A percentile compares a stretch with the other conserved stretches of the same genome.
Evolutionary conservation across 2,888 invertebrate species (phyloP).

Genomic region (Tipula vernalis): DNA sequence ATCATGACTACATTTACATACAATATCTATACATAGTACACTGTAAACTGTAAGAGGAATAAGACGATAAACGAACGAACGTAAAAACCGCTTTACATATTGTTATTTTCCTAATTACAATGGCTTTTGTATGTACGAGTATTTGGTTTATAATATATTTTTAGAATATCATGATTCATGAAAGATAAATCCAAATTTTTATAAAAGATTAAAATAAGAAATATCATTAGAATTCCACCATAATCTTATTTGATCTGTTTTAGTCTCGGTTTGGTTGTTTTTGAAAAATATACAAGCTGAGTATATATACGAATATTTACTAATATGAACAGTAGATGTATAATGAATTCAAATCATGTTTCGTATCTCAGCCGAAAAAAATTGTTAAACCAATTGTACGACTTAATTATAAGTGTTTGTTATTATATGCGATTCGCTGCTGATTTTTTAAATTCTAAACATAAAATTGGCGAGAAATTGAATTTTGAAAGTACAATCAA

Average conservation of each 20-base stretch:
- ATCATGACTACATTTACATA: background rate
- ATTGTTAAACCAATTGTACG: background rate
- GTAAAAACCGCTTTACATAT: background rate
- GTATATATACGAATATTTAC: background rate
- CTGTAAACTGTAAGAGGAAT: background rate
- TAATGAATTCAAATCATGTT: background rate
- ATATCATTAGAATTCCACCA: background rate
- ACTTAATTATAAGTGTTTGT: background rate
- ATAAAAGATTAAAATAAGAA: background rate
- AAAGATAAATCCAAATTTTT: background rate
- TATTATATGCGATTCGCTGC: background rate
- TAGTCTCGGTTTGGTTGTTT: background rate
- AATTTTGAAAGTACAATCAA: background rate
- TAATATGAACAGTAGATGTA: background rate
- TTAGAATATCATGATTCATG: background rate
- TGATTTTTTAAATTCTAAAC: background rate
- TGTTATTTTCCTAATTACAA: background rate
- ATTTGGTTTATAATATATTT: background rate
- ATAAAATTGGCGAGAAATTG: background rate
- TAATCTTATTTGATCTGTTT: background rate
- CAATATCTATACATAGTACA: background rate
- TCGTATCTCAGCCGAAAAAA: background rate
- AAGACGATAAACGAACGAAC: background rate
- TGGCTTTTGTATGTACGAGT: background rate
- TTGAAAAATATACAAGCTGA: background rate